These are phyloP conservation scores for Acronicta psi DNA, from an alignment of 2,888 invertebrate genomes.

Conservation along the genomic window DNA sequence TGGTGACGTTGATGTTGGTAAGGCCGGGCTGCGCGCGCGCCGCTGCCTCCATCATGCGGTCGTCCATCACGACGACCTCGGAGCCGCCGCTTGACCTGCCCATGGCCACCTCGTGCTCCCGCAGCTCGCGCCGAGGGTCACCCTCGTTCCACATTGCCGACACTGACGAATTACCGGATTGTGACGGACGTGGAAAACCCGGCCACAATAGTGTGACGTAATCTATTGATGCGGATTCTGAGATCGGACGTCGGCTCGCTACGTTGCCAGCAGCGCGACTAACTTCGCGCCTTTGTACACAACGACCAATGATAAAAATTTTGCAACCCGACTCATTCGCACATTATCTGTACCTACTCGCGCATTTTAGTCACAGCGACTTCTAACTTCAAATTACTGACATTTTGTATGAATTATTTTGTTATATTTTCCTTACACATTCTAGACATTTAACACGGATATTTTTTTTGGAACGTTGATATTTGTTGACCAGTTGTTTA, in stretches of 20 bases:
- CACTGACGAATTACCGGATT: constrained; percentile 40
- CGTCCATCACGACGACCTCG: constrained; percentile 70
- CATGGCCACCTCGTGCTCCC: constrained; percentile 51
- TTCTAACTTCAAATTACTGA: constrained; percentile 4
- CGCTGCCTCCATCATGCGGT: constrained; percentile 55
- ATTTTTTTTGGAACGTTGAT: neutral
- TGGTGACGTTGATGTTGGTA: constrained; percentile 73
- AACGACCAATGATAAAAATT: constrained; percentile 42
- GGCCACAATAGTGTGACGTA: constrained; percentile 59
- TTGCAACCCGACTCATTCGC: constrained; percentile 43
- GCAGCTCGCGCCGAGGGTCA: constrained; percentile 51
- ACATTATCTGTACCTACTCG: constrained; percentile 53
- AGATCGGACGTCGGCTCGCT: constrained; percentile 63
- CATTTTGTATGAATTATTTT: too few species aligned
- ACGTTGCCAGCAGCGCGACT: constrained; percentile 67
- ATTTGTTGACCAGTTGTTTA: constrained; percentile 3
- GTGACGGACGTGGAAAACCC: constrained; percentile 51
- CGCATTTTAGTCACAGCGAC: constrained; percentile 8
- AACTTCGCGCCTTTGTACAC: constrained; percentile 53
- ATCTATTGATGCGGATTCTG: constrained; percentile 38
- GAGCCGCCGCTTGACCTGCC: constrained; percentile 60
- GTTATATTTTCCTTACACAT: neutral
- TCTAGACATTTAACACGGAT: too few species aligned
- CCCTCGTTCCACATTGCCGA: constrained; percentile 66
- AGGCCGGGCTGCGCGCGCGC: constrained; percentile 62